Conservation (phyloP, 2,797 vertebrate species). For the Lophotriccus pileatus region DNA sequence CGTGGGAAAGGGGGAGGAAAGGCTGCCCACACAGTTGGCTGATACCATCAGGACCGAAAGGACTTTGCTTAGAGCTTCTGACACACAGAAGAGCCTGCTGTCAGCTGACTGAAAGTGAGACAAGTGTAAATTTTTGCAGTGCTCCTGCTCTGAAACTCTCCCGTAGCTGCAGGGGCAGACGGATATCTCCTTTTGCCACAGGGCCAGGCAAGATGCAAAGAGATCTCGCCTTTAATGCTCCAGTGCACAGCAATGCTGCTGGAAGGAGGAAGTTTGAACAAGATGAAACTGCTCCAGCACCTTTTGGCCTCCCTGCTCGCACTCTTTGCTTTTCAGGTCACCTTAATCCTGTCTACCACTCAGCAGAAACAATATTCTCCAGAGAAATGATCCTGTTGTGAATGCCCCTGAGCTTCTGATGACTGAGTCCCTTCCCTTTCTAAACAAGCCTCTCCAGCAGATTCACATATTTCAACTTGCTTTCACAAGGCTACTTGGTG, state of each 20-base stretch:
- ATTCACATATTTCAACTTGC: neutral
- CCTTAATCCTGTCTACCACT: neutral
- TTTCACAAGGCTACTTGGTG: neutral
- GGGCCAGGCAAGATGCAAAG: neutral
- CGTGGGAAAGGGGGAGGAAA: neutral
- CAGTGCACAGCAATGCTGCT: neutral
- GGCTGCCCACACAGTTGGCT: neutral
- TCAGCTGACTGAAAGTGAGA: neutral
- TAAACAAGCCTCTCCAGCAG: neutral
- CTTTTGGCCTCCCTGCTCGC: neutral
- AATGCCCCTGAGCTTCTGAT: neutral
- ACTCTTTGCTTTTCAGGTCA: neutral
- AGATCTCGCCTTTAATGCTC: neutral
- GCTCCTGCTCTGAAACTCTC: neutral
- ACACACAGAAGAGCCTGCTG: neutral
- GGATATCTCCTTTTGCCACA: neutral
- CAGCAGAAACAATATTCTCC: neutral
- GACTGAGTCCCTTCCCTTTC: neutral
- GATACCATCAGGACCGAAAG: neutral
- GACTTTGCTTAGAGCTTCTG: neutral
- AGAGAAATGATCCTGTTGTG: neutral
- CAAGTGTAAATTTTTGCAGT: neutral
- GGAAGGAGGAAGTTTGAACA: conserved; percentile 12
- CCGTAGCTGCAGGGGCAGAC: neutral
- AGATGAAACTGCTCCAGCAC: neutral